phyloP scores from a whole-genome alignment of 2,888 invertebrate species.

The Drosophila monieri region DNA sequence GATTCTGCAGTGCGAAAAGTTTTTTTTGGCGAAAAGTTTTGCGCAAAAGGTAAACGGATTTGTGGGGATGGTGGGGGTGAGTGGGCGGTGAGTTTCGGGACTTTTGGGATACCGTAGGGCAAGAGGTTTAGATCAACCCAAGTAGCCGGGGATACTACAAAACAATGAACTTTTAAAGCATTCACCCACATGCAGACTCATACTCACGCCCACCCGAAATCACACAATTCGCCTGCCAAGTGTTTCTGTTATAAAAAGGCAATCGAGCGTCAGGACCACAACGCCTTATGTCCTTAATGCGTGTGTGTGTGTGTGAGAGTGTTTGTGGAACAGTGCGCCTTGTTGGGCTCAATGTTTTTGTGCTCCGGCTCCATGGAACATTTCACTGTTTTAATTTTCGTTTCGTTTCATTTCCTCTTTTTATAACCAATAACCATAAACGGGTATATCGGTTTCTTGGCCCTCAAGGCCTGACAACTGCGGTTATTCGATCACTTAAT shows the following conservation, averaged over 20 bases:
- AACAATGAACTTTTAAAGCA: conserved; percentile 70
- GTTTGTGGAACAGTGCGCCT: conserved; percentile 8
- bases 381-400: conserved; percentile 68
- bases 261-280: conserved; percentile 66
- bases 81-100: neutral
- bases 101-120: neutral
- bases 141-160: conserved; percentile 21
- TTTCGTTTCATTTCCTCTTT: conserved; percentile 52
- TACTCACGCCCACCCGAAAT: neutral
- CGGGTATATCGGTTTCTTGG: conserved; percentile 11
- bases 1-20: neutral
- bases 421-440: conserved; percentile 10
- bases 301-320: conserved; percentile 9
- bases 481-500: conserved; percentile 1
- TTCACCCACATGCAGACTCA: conserved; percentile 38
- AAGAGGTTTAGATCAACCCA: conserved; percentile 20
- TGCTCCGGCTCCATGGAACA: conserved; percentile 31
- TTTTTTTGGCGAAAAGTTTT: conserved; percentile 11
- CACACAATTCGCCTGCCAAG: conserved; percentile 33
- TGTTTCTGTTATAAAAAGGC: conserved; percentile 67
- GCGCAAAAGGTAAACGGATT: conserved; percentile 52
- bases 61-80: neutral
- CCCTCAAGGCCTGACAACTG: neutral
- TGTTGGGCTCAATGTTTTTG: conserved; percentile 31
- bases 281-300: conserved; percentile 41